Conservation (phyloP, 23 tunicate genomes). For the Aplidium turbinatum region DNA sequence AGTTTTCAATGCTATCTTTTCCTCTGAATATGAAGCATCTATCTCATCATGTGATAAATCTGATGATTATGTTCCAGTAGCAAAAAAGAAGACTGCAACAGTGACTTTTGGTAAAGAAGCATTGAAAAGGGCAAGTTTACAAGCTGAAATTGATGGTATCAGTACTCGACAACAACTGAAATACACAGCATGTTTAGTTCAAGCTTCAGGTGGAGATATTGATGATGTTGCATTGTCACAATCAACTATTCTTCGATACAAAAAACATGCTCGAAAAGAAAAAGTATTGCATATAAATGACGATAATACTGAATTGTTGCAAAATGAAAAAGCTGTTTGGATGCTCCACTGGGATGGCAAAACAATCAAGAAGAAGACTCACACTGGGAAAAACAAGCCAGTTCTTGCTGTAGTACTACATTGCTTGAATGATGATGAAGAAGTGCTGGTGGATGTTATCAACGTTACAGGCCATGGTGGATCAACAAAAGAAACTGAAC, state of each 20-base stretch:
- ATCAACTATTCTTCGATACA: conserved; percentile 16
- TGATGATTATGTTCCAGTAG: too few species aligned
- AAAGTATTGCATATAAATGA: not conserved
- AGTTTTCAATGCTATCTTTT: too few species aligned
- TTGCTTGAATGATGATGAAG: not conserved
- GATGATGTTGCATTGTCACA: conserved; percentile 1
- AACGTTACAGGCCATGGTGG: not conserved
- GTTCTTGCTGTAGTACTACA: conserved; percentile 1
- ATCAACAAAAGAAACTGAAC: not conserved
- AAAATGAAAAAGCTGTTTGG: conserved; percentile 11
- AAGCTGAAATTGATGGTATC: not conserved
- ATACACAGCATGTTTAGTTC: not conserved
- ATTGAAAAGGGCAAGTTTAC: conserved; percentile 18
- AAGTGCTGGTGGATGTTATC: conserved; percentile 14
- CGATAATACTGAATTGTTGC: not conserved
- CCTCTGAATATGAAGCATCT: too few species aligned
- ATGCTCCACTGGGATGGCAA: conserved; percentile 30
- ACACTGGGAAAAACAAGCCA: conserved; percentile 4
- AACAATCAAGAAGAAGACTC: not conserved
- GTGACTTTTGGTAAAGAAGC: too few species aligned
- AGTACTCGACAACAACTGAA: conserved; percentile 23
- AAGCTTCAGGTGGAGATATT: conserved; percentile 10
- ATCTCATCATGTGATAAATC: too few species aligned
- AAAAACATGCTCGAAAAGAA: conserved; percentile 1
- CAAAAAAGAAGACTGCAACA: too few species aligned